phyloP scores from a whole-genome alignment of 23 tunicate species.

The Pegea sp. region DNA sequence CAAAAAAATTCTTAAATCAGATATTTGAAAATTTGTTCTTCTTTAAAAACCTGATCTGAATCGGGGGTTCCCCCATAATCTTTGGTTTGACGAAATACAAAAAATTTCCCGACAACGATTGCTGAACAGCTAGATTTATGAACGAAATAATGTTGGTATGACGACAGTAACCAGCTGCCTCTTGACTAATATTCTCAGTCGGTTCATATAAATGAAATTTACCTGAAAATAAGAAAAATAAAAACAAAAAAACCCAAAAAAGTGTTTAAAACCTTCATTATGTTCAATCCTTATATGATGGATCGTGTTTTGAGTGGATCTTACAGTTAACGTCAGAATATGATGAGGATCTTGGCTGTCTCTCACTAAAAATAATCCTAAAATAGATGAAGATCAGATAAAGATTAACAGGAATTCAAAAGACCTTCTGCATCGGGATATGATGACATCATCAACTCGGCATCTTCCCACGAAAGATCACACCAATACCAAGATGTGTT shows the following conservation, averaged over 20 bases:
- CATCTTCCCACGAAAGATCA: constrained; percentile 84
- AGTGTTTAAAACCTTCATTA: constrained; percentile 17
- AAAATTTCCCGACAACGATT: constrained; percentile 69
- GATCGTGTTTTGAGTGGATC: constrained; percentile 34
- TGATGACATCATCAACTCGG: constrained; percentile 39
- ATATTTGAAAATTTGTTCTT: background rate
- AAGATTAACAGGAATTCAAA: background rate
- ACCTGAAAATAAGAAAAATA: constrained; percentile 15
- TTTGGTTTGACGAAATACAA: constrained; percentile 58
- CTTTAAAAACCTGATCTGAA: constrained; percentile 36
- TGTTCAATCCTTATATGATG: constrained; percentile 77
- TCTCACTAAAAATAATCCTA: constrained; percentile 65
- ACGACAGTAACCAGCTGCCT: constrained; percentile 56
- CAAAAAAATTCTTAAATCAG: background rate
- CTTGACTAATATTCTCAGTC: constrained; percentile 24
- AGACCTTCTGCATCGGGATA: constrained; percentile 37
- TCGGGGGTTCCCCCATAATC: constrained; percentile 79
- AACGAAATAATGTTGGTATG: constrained; percentile 65
- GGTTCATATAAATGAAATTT: constrained; percentile 88
- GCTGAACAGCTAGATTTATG: constrained; percentile 57
- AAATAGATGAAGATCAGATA: background rate
- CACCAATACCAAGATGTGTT: constrained; percentile 91
- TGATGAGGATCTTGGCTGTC: constrained; percentile 90
- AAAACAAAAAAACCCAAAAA: background rate
- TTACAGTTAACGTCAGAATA: constrained; percentile 66